Percentiles rank a stretch among this genome's conserved stretches.
Conservation (phyloP, 2,113 vertebrate genomes). For the Tonatia bakeri region DNA sequence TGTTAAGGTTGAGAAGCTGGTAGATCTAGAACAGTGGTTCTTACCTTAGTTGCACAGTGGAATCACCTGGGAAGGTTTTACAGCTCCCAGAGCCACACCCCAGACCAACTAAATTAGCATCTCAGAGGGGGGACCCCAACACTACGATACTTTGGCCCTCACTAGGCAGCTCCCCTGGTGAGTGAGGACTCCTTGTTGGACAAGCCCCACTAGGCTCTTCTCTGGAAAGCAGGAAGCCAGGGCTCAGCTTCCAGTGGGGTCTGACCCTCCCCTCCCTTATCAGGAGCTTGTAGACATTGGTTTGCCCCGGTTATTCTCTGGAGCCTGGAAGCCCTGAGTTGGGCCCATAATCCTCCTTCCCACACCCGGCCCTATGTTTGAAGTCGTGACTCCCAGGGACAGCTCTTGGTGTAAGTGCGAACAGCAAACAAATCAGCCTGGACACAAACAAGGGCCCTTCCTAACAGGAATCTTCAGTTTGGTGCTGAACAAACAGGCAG, state of each 20-base stretch:
- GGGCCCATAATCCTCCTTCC: neutral
- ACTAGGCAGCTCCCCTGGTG: neutral
- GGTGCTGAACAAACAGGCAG: conserved; percentile 49
- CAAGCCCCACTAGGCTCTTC: rapidly evolving
- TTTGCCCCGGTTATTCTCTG: conserved; percentile 3
- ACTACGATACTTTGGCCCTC: neutral
- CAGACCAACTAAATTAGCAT: neutral
- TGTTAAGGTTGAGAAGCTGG: neutral
- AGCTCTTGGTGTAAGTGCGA: conserved; percentile 59
- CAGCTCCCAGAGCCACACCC: neutral
- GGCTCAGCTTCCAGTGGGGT: neutral
- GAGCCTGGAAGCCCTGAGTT: neutral
- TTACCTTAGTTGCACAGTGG: neutral
- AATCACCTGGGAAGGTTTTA: neutral
- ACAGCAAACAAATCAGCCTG: conserved; percentile 64
- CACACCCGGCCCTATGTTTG: neutral
- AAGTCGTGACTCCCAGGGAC: conserved; percentile 37
- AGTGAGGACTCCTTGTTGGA: neutral
- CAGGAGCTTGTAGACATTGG: neutral
- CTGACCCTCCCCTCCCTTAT: neutral
- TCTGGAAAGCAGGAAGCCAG: neutral
- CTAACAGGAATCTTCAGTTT: conserved; percentile 57
- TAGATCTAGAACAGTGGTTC: neutral
- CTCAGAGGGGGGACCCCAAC: neutral
- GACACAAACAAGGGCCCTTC: conserved; percentile 52